Conservation (phyloP, 2,888 invertebrate genomes). For the Serripes groenlandicus region DNA sequence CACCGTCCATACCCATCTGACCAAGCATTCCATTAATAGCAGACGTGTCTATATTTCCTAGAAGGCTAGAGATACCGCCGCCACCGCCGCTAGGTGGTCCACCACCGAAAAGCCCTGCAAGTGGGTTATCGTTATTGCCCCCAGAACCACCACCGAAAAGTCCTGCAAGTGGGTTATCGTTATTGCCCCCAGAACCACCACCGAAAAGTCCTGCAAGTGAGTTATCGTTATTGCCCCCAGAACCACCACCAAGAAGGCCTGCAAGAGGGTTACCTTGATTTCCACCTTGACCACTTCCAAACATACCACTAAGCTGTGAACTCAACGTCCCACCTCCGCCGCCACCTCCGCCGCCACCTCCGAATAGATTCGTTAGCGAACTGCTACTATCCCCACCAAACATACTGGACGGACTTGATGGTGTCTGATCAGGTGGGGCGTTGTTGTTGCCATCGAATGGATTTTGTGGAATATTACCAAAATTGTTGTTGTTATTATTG, state of each 20-base stretch:
- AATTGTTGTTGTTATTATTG: neutral
- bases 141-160: conserved; percentile 15
- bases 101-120: conserved; percentile 45
- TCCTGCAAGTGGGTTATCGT: conserved; percentile 5
- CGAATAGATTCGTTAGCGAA: neutral
- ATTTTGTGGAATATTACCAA: neutral
- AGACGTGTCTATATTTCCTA: conserved; percentile 38
- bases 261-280: conserved; percentile 1
- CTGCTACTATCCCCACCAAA: conserved; percentile 5
- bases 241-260: neutral
- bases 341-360: neutral
- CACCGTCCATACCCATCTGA: conserved; percentile 34
- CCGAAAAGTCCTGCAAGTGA: conserved; percentile 6
- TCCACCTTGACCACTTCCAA: conserved; percentile 25
- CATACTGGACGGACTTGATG: neutral
- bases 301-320: conserved; percentile 15
- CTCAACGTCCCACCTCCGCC: conserved; percentile 6
- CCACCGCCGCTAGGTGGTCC: conserved; percentile 10
- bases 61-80: conserved; percentile 21
- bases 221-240: conserved; percentile 18
- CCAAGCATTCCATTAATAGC: conserved; percentile 29
- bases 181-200: conserved; percentile 9
- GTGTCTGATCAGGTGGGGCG: neutral
- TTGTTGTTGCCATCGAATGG: neutral
- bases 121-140: conserved; percentile 15